Conservation (phyloP, 2,113 vertebrate species). For the Grammomys dolichurus region DNA sequence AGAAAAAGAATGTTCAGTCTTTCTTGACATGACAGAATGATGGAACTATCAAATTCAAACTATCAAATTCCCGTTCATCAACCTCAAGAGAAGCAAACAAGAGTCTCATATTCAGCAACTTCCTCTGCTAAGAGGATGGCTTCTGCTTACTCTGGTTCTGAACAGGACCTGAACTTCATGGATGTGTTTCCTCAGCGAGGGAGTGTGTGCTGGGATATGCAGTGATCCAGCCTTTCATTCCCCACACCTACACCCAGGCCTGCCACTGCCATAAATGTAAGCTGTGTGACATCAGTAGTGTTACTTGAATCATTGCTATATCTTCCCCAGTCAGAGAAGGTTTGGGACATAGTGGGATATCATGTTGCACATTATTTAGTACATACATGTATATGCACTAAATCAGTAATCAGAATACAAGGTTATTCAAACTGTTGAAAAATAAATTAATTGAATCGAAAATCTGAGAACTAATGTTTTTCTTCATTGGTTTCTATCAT, state of each 20-base stretch:
- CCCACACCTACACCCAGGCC: not conserved
- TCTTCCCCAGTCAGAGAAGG: not conserved
- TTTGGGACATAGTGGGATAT: not conserved
- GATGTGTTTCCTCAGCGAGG: not conserved
- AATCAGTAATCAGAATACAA: not conserved
- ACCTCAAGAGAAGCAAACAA: constrained; percentile 8
- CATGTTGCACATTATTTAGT: not conserved
- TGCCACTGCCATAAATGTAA: not conserved
- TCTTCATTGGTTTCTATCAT: constrained; percentile 80
- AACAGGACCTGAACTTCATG: not conserved
- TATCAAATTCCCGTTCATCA: constrained; percentile 34
- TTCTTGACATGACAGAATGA: not conserved
- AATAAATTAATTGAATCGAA: constrained; percentile 82
- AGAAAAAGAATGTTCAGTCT: constrained; percentile 59
- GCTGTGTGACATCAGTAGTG: not conserved
- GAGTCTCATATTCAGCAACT: constrained; percentile 5
- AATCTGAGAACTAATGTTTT: constrained; percentile 82
- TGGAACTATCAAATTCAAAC: constrained; percentile 17
- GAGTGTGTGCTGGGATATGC: not conserved
- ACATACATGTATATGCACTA: not conserved
- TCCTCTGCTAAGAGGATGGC: constrained; percentile 42
- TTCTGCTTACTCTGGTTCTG: constrained; percentile 39
- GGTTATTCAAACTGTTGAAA: constrained; percentile 58
- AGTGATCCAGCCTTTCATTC: not conserved
- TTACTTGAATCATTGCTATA: not conserved